These are phyloP conservation scores for Nematostella vectensis DNA, from an alignment of 92 coral and sea anemone species.

Conservation along the genomic window DNA sequence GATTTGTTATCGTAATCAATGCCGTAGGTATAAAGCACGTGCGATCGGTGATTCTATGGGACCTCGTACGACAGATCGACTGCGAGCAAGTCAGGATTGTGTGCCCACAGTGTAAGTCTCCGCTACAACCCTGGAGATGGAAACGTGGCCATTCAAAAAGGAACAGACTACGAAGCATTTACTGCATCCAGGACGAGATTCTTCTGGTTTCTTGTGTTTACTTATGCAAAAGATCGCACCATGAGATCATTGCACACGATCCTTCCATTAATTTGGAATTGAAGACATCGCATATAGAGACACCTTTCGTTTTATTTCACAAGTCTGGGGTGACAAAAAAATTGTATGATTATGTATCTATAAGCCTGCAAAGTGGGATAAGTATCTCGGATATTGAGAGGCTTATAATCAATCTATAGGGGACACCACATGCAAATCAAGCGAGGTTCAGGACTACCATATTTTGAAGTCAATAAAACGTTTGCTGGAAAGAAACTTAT, in stretches of 20 bases:
- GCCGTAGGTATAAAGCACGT: slow-evolving; percentile 4
- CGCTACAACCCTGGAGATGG: not conserved
- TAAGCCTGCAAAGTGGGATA: slow-evolving; percentile 13
- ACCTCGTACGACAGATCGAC: not conserved
- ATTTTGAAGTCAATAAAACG: not conserved
- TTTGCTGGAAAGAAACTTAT: not conserved
- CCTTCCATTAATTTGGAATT: slow-evolving; percentile 2
- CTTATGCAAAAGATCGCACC: slow-evolving; percentile 5
- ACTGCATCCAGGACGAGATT: slow-evolving; percentile 1
- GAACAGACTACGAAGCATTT: slow-evolving; percentile 5
- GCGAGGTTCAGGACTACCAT: not conserved
- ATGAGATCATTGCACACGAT: slow-evolving; percentile 6
- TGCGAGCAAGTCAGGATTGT: slow-evolving; percentile 10
- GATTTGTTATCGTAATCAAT: not conserved
- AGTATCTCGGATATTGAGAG: slow-evolving; percentile 12
- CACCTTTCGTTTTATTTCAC: slow-evolving; percentile 8
- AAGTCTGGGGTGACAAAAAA: slow-evolving; percentile 21
- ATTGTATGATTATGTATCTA: slow-evolving; percentile 14
- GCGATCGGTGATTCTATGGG: not conserved
- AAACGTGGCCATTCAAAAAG: slow-evolving; percentile 8
- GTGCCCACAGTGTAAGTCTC: slow-evolving; percentile 6
- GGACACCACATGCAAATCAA: not conserved
- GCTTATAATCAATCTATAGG: slow-evolving; percentile 9
- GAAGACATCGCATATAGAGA: not conserved
- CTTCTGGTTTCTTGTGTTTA: slow-evolving; percentile 15